Evolutionary conservation across 1,140 invertebrate genomes (phyloP).

Genomic region (Scaptomyza hsui): DNA sequence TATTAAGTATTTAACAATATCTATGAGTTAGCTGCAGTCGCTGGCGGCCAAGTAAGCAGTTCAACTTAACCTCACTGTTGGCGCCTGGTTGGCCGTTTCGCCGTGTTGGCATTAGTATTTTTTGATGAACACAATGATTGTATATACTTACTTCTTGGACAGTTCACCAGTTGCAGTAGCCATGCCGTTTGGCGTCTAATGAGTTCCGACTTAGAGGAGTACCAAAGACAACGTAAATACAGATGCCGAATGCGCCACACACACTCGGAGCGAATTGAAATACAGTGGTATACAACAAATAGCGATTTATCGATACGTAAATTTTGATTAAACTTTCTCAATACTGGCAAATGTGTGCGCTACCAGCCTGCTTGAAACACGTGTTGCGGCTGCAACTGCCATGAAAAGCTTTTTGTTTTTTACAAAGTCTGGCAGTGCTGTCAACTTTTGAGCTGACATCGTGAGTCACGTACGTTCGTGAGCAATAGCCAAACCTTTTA

Average conservation of each 20-base stretch:
- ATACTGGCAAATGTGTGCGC: background rate
- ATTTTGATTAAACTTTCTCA: background rate
- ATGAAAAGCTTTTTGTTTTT: background rate
- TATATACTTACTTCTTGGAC: conserved; percentile 77
- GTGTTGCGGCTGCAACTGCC: conserved; percentile 35
- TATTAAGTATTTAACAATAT: conserved; percentile 2
- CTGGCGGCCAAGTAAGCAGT: conserved; percentile 20
- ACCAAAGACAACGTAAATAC: conserved; percentile 18
- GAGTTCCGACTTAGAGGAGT: conserved; percentile 2
- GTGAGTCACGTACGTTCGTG: conserved; percentile 17
- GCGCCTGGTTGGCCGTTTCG: conserved; percentile 29
- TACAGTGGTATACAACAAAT: conserved; percentile 1
- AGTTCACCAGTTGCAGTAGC: conserved; percentile 76
- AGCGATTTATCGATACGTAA: conserved; percentile 19
- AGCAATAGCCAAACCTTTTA: background rate
- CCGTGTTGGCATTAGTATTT: background rate
- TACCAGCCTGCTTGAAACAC: conserved; percentile 28
- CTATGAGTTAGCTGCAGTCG: conserved; percentile 18
- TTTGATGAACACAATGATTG: background rate
- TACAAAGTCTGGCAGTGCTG: conserved; percentile 14
- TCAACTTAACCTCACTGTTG: conserved; percentile 72
- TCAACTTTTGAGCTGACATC: conserved; percentile 3
- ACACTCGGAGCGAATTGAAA: conserved; percentile 32
- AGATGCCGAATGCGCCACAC: conserved; percentile 39
- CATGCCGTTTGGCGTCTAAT: conserved; percentile 50